Evolutionary conservation across 2,113 vertebrate genomes (phyloP), one percentile per base, ranked within the genome.

Genomic region (Pterophyllum scalare): DNA sequence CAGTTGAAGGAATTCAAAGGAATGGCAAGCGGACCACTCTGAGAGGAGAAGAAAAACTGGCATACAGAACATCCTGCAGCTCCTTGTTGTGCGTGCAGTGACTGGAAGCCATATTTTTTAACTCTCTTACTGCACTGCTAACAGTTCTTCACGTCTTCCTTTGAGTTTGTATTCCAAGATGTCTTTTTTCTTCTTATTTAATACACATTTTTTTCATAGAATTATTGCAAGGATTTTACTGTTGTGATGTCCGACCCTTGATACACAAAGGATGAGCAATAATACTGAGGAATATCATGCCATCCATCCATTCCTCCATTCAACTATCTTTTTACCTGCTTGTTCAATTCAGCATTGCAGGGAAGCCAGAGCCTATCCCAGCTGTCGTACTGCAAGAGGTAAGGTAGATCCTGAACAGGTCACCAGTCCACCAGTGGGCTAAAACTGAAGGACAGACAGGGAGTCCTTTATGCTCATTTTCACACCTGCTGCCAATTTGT

Each of bases 1-100:
- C 89, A 84, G 87, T 89, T 87, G 86, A 87, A 91, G 86, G 86
- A 92, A 93, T 92, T 90, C 59, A 90, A 85, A 90, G 88, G 80
- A 83, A 87, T 87, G 87, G 84, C 40, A 77, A 92, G 90, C 86
- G 87, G 90, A 78, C 88, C 61, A 84, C 81, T 87, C 59, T 76
- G 38, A 64, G 81, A 82, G 70, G 62, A 87, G 58, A 60, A 85
- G 89, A 82, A 59, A 72, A 78, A 87, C 52, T 83, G 58, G 33
- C 58, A 90, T 78, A 83, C 67, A 38, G 14, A 79, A 70, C 67
- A 65, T 76, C 79, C 75, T 40, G 13, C 6, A 59, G 43, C 57
- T 72, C 26, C 17, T 57, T 61, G 38, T 70, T 75, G 84, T 35
- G 19, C 38, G 28, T 83, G 70, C 62, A 84, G 59, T 61, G 56